These are phyloP conservation scores for Microplitis manilae DNA, from an alignment of 2,888 invertebrate species.

Conservation along the genomic window DNA sequence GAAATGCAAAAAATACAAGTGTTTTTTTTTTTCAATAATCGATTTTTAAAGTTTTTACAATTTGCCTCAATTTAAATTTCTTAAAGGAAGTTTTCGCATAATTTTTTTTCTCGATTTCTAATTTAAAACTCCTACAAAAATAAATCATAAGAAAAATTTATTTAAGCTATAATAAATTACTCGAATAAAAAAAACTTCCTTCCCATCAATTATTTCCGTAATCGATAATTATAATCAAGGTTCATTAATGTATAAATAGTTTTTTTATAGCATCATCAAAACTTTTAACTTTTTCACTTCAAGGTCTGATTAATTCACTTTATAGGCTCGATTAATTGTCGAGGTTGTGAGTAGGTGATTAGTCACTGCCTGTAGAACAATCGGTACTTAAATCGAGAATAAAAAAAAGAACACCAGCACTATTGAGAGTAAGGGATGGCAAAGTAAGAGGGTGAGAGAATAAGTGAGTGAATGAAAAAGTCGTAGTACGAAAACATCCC, in stretches of 20 bases:
- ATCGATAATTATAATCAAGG: too few species aligned
- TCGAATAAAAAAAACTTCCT: too few species aligned
- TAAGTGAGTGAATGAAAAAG: background rate
- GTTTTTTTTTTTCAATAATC: too few species aligned
- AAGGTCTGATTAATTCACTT: constrained; percentile 28
- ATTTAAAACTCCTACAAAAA: background rate
- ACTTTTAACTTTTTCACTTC: background rate
- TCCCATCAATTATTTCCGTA: too few species aligned
- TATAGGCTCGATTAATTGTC: constrained; percentile 40
- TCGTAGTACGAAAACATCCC: background rate
- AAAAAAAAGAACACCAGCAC: constrained; percentile 2
- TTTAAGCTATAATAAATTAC: too few species aligned
- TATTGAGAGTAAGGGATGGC: constrained; percentile 6
- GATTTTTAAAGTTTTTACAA: too few species aligned
- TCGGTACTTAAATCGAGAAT: constrained; percentile 37
- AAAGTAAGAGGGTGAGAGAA: too few species aligned
- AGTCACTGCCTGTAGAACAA: constrained; percentile 43
- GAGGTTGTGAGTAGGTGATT: constrained; percentile 35
- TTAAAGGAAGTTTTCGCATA: too few species aligned
- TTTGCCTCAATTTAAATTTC: too few species aligned
- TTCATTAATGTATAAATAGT: too few species aligned
- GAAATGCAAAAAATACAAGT: too few species aligned
- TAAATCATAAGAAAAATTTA: constrained; percentile 2
- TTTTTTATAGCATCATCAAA: background rate
- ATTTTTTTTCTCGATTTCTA: too few species aligned